Conservation (phyloP, 2,888 invertebrate genomes). For the Chloromyia formosa region DNA sequence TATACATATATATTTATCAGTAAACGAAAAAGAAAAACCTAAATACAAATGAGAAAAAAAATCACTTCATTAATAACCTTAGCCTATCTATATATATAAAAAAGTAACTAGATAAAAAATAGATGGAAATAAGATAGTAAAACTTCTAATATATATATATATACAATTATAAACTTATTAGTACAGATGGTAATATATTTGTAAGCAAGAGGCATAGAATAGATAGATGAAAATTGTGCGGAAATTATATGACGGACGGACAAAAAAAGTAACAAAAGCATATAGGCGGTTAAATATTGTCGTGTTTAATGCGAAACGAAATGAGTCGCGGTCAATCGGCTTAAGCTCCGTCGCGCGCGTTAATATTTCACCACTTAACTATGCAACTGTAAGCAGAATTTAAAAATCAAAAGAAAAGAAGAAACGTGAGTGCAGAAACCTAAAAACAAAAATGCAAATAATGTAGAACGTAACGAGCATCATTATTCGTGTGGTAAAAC, state of each 20-base stretch:
- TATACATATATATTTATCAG: slow-evolving; percentile 32
- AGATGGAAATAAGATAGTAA: slow-evolving; percentile 32
- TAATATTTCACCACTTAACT: neutral
- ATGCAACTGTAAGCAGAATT: slow-evolving; percentile 3
- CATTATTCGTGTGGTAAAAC: slow-evolving; percentile 49
- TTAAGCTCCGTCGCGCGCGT: neutral
- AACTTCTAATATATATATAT: slow-evolving; percentile 37
- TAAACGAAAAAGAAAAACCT: slow-evolving; percentile 25
- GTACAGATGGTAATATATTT: slow-evolving; percentile 40
- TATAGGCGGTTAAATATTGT: neutral
- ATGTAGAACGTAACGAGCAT: neutral
- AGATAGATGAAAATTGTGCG: slow-evolving; percentile 34
- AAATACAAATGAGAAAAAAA: slow-evolving; percentile 35
- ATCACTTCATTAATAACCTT: slow-evolving; percentile 41
- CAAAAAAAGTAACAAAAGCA: slow-evolving; percentile 8
- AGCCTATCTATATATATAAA: slow-evolving; percentile 19
- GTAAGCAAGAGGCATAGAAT: slow-evolving; percentile 38
- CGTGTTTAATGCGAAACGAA: neutral
- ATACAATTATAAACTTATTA: slow-evolving; percentile 40
- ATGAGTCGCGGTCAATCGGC: slow-evolving; percentile 5
- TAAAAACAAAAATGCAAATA: neutral
- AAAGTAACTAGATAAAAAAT: slow-evolving; percentile 37
- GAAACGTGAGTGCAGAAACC: slow-evolving; percentile 1
- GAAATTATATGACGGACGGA: neutral
- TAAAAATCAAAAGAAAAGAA: slow-evolving; percentile 12